Evolutionary conservation across 2,888 invertebrate genomes (phyloP).

Genomic region (Crepidodera aurea): DNA sequence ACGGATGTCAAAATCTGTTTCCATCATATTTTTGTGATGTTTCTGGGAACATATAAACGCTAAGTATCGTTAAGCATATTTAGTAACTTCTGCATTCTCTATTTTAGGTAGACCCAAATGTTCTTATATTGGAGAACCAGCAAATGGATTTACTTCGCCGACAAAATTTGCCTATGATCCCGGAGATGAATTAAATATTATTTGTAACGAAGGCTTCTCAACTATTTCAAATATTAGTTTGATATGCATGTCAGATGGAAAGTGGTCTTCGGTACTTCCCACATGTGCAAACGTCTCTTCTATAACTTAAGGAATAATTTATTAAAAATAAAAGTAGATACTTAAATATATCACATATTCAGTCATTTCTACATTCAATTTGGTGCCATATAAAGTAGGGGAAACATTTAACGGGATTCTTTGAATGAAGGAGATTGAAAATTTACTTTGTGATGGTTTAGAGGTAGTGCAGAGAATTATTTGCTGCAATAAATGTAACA

Average conservation of each 20-base stretch:
- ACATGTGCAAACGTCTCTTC: constrained; percentile 66
- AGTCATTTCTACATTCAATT: too few species aligned
- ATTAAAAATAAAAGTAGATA: background rate
- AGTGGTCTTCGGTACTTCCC: constrained; percentile 74
- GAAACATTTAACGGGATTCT: too few species aligned
- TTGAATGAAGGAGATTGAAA: too few species aligned
- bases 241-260: constrained; percentile 71
- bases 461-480: too few species aligned
- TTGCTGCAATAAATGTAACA: too few species aligned
- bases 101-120: constrained; percentile 74
- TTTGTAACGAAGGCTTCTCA: constrained; percentile 73
- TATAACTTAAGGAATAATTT: background rate
- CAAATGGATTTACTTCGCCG: constrained; percentile 74
- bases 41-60: too few species aligned
- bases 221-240: constrained; percentile 62
- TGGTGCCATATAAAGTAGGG: too few species aligned
- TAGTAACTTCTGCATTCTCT: background rate
- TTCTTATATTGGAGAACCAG: constrained; percentile 76
- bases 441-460: too few species aligned
- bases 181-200: constrained; percentile 74
- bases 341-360: background rate
- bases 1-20: too few species aligned
- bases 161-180: constrained; percentile 79
- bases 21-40: too few species aligned
- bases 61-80: too few species aligned